phyloP scores from a whole-genome alignment of 2,888 invertebrate genomes.

The Phaedon cochleariae region DNA sequence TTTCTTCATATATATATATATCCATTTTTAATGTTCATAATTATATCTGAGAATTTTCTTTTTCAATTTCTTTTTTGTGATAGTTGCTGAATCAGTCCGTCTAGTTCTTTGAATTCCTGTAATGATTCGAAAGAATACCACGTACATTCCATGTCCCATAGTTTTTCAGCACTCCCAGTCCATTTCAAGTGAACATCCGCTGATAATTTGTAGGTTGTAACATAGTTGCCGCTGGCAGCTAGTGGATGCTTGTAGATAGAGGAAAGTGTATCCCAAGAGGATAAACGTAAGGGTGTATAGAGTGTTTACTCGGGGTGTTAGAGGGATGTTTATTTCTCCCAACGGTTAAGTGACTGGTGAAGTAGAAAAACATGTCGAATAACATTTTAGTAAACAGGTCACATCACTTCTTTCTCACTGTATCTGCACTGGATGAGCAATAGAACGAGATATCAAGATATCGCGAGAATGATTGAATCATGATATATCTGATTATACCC shows the following conservation, averaged over 20 bases:
- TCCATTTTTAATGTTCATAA: too few relatives aligned
- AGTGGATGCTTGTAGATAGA: slow-evolving; percentile 24
- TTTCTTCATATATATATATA: too few relatives aligned
- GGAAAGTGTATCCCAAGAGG: slow-evolving; percentile 34
- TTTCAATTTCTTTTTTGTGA: too few relatives aligned
- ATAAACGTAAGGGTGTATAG: slow-evolving; percentile 34
- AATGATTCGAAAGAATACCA: background rate
- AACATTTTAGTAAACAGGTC: background rate
- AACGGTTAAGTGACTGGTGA: background rate
- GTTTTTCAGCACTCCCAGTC: background rate
- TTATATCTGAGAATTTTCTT: too few relatives aligned
- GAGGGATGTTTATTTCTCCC: slow-evolving; percentile 16
- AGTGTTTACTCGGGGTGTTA: slow-evolving; percentile 30
- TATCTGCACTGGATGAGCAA: too few relatives aligned
- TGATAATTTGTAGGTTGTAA: background rate
- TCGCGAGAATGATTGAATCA: too few relatives aligned
- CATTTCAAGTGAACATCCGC: background rate
- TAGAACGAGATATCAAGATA: too few relatives aligned
- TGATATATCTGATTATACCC: too few relatives aligned
- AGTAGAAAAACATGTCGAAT: background rate
- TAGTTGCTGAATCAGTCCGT: too few relatives aligned
- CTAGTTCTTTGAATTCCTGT: too few relatives aligned
- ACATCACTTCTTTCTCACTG: background rate
- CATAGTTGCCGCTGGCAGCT: background rate
- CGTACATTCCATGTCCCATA: background rate